phyloP scores from a whole-genome alignment of 2,113 vertebrate genomes.

The Megalops atlanticus region DNA sequence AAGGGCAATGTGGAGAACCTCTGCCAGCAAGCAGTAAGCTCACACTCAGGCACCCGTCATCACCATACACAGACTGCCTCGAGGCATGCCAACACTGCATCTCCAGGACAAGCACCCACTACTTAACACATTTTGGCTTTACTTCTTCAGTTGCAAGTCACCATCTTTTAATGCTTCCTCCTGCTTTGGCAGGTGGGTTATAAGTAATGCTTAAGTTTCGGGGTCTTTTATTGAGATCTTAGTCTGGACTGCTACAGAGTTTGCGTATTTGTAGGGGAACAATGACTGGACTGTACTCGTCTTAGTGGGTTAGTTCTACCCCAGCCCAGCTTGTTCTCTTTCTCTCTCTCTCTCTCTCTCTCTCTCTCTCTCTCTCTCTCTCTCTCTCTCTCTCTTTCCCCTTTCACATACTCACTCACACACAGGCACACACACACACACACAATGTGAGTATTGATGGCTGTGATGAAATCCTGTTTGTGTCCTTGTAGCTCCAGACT shows the following conservation, averaged over 20 bases:
- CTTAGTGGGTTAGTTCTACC: background rate
- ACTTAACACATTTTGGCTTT: too few relatives aligned
- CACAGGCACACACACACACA: slow-evolving; percentile 28
- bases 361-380: background rate
- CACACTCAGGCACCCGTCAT: too few relatives aligned
- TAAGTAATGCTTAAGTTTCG: background rate
- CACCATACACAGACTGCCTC: background rate
- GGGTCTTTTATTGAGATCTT: background rate
- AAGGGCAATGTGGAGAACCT: slow-evolving; percentile 78
- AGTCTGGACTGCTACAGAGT: background rate
- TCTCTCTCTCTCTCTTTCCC: background rate
- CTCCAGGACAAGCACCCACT: too few relatives aligned
- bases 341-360: background rate
- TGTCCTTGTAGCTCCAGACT: slow-evolving; percentile 80
- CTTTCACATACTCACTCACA: slow-evolving; percentile 22
- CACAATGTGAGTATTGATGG: slow-evolving; percentile 19
- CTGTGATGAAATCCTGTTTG: background rate
- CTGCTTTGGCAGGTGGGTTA: background rate
- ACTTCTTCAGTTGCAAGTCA: too few relatives aligned
- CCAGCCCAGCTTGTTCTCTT: background rate
- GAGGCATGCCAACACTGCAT: too few relatives aligned
- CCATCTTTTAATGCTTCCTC: background rate
- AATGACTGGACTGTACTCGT: background rate
- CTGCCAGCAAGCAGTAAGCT: slow-evolving; percentile 89
- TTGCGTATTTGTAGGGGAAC: background rate